phyloP scores from a whole-genome alignment of 2,888 invertebrate species.

The Trisateles emortualis region DNA sequence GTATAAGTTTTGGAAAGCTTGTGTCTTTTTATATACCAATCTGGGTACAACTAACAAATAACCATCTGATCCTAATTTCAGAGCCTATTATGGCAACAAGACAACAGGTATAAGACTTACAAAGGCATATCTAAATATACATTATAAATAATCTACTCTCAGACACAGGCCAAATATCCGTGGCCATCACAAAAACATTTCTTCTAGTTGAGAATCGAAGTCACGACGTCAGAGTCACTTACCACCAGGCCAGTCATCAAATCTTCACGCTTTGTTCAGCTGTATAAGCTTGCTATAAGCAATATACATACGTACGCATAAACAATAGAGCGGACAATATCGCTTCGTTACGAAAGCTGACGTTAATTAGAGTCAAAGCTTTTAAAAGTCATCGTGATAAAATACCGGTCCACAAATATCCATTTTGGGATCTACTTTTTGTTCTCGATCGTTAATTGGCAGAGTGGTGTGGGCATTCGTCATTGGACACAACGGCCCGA shows the following conservation, averaged over 20 bases:
- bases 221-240: too few species aligned
- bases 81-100: too few species aligned
- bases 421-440: conserved; percentile 45
- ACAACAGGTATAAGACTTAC: too few species aligned
- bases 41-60: too few species aligned
- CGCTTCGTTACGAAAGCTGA: conserved; percentile 31
- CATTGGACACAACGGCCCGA: conserved; percentile 38
- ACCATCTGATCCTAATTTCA: too few species aligned
- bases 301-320: not conserved
- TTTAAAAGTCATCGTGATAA: conserved; percentile 47
- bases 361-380: conserved; percentile 38
- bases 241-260: too few species aligned
- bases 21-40: not conserved
- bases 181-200: too few species aligned
- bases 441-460: conserved; percentile 43
- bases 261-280: too few species aligned
- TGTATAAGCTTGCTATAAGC: not conserved
- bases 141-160: too few species aligned
- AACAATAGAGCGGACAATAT: conserved; percentile 20
- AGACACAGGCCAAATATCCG: too few species aligned
- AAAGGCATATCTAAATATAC: too few species aligned
- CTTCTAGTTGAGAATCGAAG: too few species aligned
- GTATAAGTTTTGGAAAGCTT: not conserved
- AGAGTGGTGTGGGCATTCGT: conserved; percentile 38
- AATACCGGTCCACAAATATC: conserved; percentile 45